A percentile compares a stretch with the other conserved stretches of the same genome.
Evolutionary conservation across 2,888 invertebrate species (phyloP).

Genomic region (Panzeria rudis): DNA sequence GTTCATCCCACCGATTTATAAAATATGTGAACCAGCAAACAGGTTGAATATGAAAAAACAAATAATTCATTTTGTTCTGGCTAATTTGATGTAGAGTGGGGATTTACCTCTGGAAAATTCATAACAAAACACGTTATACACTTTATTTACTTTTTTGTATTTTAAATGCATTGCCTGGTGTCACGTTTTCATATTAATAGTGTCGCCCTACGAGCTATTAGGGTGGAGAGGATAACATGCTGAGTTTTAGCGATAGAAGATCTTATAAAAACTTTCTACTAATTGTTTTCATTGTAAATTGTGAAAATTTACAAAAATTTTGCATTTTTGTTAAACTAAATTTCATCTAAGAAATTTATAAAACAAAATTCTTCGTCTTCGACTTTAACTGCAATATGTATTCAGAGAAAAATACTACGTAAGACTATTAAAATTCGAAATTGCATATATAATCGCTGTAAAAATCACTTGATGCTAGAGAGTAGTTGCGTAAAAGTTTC

Average conservation of each 20-base stretch:
- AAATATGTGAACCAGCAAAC: neutral
- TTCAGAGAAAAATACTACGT: neutral
- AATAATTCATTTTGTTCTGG: neutral
- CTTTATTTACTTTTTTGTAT: neutral
- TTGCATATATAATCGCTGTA: neutral
- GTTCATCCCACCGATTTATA: neutral
- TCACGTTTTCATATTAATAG: constrained; percentile 39
- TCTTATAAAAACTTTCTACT: neutral
- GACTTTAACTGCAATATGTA: constrained; percentile 4
- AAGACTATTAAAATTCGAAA: constrained; percentile 12
- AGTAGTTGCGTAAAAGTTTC: constrained; percentile 41
- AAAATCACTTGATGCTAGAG: constrained; percentile 3
- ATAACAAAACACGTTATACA: constrained; percentile 29
- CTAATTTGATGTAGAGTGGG: constrained; percentile 3
- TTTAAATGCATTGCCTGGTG: constrained; percentile 1
- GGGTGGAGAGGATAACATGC: neutral
- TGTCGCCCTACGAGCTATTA: neutral
- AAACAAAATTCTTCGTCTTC: too few relatives aligned
- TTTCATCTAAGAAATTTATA: neutral
- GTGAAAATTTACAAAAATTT: neutral
- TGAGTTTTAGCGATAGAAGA: neutral
- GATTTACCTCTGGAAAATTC: constrained; percentile 35
- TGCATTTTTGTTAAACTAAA: neutral
- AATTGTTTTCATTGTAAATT: neutral
- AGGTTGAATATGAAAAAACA: constrained; percentile 4